Evolutionary conservation across 2,888 invertebrate species (phyloP).

Genomic region (Nasonia oneida): DNA sequence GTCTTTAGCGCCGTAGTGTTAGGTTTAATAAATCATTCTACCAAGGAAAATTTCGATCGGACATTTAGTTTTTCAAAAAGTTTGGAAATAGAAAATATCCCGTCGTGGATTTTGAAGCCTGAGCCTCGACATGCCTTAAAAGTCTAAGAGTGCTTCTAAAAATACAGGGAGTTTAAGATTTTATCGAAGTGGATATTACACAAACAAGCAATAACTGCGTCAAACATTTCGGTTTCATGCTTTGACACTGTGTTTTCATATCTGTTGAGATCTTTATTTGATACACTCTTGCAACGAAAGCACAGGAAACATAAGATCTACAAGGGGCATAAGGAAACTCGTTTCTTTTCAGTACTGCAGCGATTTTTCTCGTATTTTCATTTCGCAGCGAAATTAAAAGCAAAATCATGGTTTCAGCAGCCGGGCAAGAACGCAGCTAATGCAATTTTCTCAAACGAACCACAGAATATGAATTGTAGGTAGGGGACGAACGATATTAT

Average conservation of each 20-base stretch:
- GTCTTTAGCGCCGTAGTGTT: too few species aligned
- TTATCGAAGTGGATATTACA: too few species aligned
- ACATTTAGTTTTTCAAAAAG: too few species aligned
- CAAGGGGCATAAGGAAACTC: not conserved
- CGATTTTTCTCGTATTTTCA: constrained; percentile 34
- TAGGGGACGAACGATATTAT: constrained; percentile 5
- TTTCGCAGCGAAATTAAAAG: constrained; percentile 41
- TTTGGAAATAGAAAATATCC: too few species aligned
- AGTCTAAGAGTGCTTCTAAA: too few species aligned
- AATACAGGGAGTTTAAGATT: too few species aligned
- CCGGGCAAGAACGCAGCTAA: constrained; percentile 5
- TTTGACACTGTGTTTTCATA: not conserved
- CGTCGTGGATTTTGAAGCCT: too few species aligned
- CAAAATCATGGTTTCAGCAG: constrained; percentile 9
- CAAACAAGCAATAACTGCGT: not conserved
- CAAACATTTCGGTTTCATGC: not conserved
- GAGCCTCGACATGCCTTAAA: too few species aligned
- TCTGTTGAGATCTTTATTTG: not conserved
- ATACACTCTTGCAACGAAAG: not conserved
- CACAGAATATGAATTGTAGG: constrained; percentile 29
- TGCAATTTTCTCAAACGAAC: constrained; percentile 27
- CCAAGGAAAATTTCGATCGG: too few species aligned
- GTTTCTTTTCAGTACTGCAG: not conserved
- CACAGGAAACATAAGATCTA: not conserved
- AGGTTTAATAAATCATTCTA: too few species aligned